Evolutionary conservation across 2,113 vertebrate species (phyloP).

Genomic region (Erythrolamprus reginae): DNA sequence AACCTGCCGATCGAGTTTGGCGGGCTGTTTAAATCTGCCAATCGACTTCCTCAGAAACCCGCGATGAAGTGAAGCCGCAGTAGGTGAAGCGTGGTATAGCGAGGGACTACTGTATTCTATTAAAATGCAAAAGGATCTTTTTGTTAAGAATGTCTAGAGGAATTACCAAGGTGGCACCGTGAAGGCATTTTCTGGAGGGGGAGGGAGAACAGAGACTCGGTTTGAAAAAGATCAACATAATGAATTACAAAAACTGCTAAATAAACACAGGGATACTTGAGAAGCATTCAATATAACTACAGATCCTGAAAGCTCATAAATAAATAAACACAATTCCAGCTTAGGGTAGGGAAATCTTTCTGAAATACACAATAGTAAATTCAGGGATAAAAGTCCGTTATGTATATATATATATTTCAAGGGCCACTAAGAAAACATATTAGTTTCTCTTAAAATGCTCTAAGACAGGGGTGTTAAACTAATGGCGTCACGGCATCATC

Average conservation of each 20-base stretch:
- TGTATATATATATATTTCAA: background rate
- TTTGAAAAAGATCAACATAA: conserved; percentile 25
- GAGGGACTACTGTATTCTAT: too few relatives aligned
- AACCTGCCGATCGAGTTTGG: too few relatives aligned
- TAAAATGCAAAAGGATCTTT: background rate
- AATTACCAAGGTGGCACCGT: background rate
- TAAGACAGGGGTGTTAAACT: background rate
- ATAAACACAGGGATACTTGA: background rate
- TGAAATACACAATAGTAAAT: background rate
- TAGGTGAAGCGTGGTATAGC: too few relatives aligned
- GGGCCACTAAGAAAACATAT: background rate
- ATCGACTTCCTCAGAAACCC: too few relatives aligned
- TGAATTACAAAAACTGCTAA: conserved; percentile 3
- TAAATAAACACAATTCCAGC: background rate
- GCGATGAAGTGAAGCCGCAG: too few relatives aligned
- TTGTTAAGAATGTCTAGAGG: conserved; percentile 14
- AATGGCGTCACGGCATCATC: too few relatives aligned
- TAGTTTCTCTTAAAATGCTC: conserved; percentile 14
- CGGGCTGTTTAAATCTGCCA: too few relatives aligned
- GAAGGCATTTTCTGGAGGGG: background rate
- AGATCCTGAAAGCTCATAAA: background rate
- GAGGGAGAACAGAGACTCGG: background rate
- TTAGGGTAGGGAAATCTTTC: background rate
- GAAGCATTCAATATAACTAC: background rate
- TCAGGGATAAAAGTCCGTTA: background rate